A percentile compares a stretch with the other conserved stretches of the same genome.
phyloP scores from a whole-genome alignment of 2,113 vertebrate genomes.

The Lathamus discolor region DNA sequence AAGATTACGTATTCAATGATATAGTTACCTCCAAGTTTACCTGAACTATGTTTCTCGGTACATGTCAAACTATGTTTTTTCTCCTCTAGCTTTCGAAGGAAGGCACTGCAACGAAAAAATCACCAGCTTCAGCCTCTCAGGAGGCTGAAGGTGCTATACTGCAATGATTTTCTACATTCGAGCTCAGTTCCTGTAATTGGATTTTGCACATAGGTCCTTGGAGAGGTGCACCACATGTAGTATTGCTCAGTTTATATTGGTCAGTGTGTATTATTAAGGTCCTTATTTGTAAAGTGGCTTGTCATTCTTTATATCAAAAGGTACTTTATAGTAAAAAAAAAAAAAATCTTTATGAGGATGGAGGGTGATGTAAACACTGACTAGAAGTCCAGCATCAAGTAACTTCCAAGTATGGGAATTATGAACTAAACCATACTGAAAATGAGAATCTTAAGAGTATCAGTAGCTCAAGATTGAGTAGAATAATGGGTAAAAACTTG shows the following conservation, averaged over 20 bases:
- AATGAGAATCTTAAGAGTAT: neutral
- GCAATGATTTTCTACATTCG: neutral
- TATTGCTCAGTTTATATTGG: neutral
- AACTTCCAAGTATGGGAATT: neutral
- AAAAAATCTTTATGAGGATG: neutral
- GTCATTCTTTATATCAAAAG: neutral
- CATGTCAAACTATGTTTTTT: neutral
- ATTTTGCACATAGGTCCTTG: neutral
- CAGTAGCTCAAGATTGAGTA: neutral
- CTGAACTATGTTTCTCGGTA: neutral
- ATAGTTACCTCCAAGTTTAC: neutral
- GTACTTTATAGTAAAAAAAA: neutral
- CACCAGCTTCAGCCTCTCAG: neutral
- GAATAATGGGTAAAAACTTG: neutral
- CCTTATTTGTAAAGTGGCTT: neutral
- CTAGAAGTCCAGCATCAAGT: neutral
- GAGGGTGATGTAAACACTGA: neutral
- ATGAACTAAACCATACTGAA: neutral
- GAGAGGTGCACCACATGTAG: fast-evolving
- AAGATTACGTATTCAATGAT: neutral
- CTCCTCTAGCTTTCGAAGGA: neutral
- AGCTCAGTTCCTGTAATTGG: fast-evolving
- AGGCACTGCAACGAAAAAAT: neutral
- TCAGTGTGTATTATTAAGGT: neutral
- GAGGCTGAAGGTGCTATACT: neutral